Percentiles rank a stretch among this genome's conserved stretches.
These are phyloP conservation scores for Epistrophe grossulariae DNA, from an alignment of 2,888 invertebrate species.

Conservation along the genomic window DNA sequence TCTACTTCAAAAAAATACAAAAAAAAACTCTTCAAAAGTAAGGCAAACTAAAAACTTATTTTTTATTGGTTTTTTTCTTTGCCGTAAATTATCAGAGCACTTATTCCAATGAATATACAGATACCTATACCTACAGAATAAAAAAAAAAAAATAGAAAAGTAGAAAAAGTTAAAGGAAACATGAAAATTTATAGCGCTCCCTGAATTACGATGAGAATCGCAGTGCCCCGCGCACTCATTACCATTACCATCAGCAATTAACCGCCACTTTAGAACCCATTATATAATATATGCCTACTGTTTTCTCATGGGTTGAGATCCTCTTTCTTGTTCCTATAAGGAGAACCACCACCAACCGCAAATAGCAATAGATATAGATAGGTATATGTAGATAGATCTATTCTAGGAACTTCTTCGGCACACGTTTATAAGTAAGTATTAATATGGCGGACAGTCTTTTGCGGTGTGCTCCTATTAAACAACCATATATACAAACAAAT, in stretches of 20 bases:
- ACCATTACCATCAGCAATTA: constrained; percentile 75
- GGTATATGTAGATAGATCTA: constrained; percentile 52
- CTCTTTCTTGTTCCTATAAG: constrained; percentile 5
- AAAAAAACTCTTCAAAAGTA: constrained; percentile 19
- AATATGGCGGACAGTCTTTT: constrained; percentile 28
- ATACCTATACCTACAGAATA: background rate
- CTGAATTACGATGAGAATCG: constrained; percentile 53
- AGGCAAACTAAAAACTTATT: constrained; percentile 45
- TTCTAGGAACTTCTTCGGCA: constrained; percentile 62
- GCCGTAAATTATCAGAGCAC: constrained; percentile 46
- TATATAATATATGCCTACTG: constrained; percentile 65
- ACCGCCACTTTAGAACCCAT: constrained; percentile 73
- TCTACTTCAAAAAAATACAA: background rate
- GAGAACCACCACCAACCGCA: constrained; percentile 43
- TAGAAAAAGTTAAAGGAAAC: constrained; percentile 24
- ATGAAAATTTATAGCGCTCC: constrained; percentile 62
- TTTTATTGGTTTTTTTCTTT: constrained; percentile 38
- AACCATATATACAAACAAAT: background rate
- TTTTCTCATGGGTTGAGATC: constrained; percentile 23
- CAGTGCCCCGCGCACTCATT: constrained; percentile 56
- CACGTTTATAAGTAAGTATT: constrained; percentile 4
- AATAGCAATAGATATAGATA: constrained; percentile 23
- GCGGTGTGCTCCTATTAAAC: constrained; percentile 60
- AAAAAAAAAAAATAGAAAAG: background rate
- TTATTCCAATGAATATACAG: constrained; percentile 6